Conservation (phyloP, 1,140 invertebrate genomes). For the Sinonovacula constricta region DNA sequence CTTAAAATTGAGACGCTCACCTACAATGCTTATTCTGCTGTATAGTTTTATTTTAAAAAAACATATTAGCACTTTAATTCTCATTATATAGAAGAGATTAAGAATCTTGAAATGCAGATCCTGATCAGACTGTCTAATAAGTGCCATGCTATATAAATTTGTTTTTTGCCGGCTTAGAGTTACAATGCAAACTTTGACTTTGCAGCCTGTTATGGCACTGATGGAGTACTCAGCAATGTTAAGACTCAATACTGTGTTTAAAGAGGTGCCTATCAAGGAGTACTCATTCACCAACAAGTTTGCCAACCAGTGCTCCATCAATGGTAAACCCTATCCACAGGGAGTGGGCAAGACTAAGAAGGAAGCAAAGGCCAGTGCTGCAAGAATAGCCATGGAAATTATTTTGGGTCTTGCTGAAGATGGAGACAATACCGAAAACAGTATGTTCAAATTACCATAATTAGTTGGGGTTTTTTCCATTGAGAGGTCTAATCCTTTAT, state of each 20-base stretch:
- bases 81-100: not conserved
- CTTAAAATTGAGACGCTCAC: too few species aligned
- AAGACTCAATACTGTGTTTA: constrained; percentile 49
- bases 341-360: constrained; percentile 73
- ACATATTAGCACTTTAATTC: not conserved
- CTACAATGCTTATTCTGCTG: not conserved
- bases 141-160: not conserved
- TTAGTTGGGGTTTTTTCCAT: too few species aligned
- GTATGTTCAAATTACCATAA: too few species aligned
- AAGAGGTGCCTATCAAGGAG: constrained; percentile 55
- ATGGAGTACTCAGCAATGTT: constrained; percentile 69
- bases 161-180: not conserved
- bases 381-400: constrained; percentile 64
- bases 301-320: constrained; percentile 62
- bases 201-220: constrained; percentile 67
- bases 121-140: too few species aligned
- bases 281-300: constrained; percentile 58
- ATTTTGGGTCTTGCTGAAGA: constrained; percentile 61
- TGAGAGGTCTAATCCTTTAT: too few species aligned
- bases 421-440: constrained; percentile 17
- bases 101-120: not conserved
- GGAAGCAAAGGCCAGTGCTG: constrained; percentile 72
- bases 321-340: constrained; percentile 64
- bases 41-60: not conserved
- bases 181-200: not conserved